Percentiles rank a stretch among this genome's conserved stretches.
These are phyloP conservation scores for Crotalus tigris DNA, from an alignment of 2,113 vertebrate genomes.

Conservation along the genomic window DNA sequence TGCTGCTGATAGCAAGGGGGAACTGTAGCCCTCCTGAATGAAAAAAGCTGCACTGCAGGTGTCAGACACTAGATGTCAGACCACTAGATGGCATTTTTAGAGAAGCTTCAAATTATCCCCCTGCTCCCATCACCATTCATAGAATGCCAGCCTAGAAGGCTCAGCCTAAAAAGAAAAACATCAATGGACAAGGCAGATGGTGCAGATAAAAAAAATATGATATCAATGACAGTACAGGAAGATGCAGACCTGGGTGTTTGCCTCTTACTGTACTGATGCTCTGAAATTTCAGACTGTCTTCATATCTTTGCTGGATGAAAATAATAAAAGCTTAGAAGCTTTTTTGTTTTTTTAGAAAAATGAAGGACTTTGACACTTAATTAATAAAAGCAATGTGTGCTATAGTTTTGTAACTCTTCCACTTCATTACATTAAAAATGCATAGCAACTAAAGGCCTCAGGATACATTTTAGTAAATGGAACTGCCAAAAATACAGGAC, in stretches of 20 bases:
- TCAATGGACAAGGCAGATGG: not conserved
- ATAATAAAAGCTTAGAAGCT: not conserved
- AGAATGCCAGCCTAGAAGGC: not conserved
- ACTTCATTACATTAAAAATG: not conserved
- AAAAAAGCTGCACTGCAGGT: not conserved
- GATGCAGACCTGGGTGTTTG: not conserved
- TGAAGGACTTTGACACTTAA: not conserved
- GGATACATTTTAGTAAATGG: not conserved
- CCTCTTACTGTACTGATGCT: not conserved
- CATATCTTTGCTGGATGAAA: not conserved
- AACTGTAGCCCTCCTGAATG: conserved; percentile 8
- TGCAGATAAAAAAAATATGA: not conserved
- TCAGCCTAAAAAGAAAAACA: not conserved
- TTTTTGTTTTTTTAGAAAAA: not conserved
- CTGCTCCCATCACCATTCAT: not conserved
- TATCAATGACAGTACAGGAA: not conserved
- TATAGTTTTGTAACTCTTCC: not conserved
- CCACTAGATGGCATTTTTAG: conserved; percentile 23
- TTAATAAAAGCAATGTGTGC: not conserved
- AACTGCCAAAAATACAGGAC: not conserved
- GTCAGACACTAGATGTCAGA: not conserved
- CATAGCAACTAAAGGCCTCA: not conserved
- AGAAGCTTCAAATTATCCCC: not conserved
- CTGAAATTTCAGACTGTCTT: not conserved
- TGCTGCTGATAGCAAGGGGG: not conserved